Conservation (phyloP, 2,113 vertebrate genomes). For the Ifrita kowaldi region DNA sequence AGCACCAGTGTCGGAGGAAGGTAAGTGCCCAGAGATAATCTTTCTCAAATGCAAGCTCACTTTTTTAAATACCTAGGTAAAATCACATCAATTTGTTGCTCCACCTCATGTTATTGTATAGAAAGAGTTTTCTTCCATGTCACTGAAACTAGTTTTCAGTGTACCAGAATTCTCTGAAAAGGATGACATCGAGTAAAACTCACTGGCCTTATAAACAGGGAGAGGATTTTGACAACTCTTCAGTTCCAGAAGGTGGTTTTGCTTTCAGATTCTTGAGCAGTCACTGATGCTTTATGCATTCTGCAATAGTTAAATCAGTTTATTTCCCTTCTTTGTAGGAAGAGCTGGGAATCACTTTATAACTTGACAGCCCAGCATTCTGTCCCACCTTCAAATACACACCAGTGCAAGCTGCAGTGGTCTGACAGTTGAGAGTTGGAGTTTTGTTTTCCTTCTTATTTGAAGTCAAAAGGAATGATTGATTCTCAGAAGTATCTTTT, state of each 20-base stretch:
- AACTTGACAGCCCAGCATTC: not conserved
- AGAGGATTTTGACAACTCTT: not conserved
- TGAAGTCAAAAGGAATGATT: not conserved
- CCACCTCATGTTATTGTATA: not conserved
- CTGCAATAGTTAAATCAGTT: not conserved
- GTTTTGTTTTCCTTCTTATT: not conserved
- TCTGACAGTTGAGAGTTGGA: not conserved
- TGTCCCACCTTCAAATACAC: not conserved
- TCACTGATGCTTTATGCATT: not conserved
- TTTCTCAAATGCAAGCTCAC: not conserved
- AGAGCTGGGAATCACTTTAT: not conserved
- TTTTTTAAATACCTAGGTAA: not conserved
- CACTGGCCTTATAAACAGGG: not conserved
- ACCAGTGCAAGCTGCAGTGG: not conserved
- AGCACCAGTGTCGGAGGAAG: conserved; percentile 94
- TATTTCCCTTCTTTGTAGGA: not conserved
- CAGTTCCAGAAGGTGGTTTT: not conserved
- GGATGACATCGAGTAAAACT: not conserved
- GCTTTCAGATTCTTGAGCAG: not conserved
- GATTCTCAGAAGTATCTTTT: not conserved
- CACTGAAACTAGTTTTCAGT: not conserved
- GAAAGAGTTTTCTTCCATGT: not conserved
- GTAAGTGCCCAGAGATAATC: conserved; percentile 41
- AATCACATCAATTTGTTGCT: not conserved
- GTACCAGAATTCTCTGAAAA: not conserved